Conservation (phyloP, 2,797 vertebrate genomes). For the Odontamblyopus rebecca region DNA sequence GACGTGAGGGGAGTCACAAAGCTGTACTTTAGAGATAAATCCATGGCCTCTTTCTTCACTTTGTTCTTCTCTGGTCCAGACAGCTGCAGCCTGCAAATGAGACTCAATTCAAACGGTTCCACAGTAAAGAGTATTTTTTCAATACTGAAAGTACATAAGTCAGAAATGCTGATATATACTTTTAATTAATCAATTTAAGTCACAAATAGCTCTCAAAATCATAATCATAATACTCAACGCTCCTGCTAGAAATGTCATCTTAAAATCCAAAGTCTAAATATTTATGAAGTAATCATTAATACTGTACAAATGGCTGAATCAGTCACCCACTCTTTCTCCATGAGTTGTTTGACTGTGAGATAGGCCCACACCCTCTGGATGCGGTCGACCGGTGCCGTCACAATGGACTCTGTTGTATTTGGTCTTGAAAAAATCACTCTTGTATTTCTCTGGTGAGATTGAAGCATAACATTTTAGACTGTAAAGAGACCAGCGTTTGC, state of each 20-base stretch:
- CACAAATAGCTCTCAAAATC: background rate
- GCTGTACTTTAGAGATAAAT: conserved; percentile 75
- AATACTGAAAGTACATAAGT: background rate
- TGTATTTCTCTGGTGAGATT: conserved; percentile 45
- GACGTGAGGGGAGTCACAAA: conserved; percentile 84
- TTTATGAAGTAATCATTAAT: background rate
- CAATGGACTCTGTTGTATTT: conserved; percentile 14
- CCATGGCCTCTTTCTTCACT: conserved; percentile 59
- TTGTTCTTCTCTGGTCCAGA: conserved; percentile 59
- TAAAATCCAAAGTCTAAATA: background rate
- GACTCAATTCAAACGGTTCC: background rate
- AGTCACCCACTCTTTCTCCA: conserved; percentile 76
- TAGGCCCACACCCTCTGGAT: conserved; percentile 81
- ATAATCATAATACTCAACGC: too few relatives aligned
- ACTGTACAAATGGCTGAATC: background rate
- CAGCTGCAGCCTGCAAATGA: conserved; percentile 61
- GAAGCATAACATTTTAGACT: background rate
- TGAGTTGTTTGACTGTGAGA: conserved; percentile 81
- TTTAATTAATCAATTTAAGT: conserved; percentile 34
- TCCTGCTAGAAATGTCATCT: background rate
- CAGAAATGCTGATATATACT: background rate
- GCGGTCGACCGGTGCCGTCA: conserved; percentile 36
- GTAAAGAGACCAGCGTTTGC: background rate
- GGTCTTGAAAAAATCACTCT: conserved; percentile 52
- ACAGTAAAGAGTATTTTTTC: background rate